These are phyloP conservation scores for Alethe castanea DNA, from an alignment of 2,113 vertebrate genomes.

Conservation along the genomic window DNA sequence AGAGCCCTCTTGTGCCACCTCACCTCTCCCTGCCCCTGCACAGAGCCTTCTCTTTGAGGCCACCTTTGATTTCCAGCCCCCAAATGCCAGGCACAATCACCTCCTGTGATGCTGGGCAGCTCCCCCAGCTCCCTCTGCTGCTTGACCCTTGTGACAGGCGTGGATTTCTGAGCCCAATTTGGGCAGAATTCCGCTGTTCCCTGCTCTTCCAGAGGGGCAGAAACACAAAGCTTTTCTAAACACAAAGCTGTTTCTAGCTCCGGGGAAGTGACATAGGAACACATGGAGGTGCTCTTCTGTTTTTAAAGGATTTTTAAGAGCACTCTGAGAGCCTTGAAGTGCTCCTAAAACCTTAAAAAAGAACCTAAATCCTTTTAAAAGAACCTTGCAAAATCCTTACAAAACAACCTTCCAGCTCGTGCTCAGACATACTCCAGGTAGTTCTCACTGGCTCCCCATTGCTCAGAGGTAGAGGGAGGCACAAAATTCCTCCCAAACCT, in stretches of 20 bases:
- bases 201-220: not conserved
- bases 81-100: not conserved
- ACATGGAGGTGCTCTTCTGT: not conserved
- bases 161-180: not conserved
- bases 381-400: not conserved
- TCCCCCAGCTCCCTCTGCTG: not conserved
- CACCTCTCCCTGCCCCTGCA: not conserved
- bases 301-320: not conserved
- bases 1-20: not conserved
- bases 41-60: not conserved
- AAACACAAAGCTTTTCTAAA: not conserved
- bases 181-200: not conserved
- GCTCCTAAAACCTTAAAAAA: not conserved
- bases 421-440: fast-evolving
- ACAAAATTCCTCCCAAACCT: not conserved
- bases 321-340: not conserved
- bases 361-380: not conserved
- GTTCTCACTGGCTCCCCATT: not conserved
- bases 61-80: not conserved
- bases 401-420: not conserved
- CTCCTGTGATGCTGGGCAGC: not conserved
- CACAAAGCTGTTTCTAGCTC: not conserved
- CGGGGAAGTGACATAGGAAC: not conserved
- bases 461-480: not conserved
- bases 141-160: fast-evolving